These are phyloP conservation scores for Tribolium madens DNA, from an alignment of 1,140 invertebrate genomes.

Conservation along the genomic window DNA sequence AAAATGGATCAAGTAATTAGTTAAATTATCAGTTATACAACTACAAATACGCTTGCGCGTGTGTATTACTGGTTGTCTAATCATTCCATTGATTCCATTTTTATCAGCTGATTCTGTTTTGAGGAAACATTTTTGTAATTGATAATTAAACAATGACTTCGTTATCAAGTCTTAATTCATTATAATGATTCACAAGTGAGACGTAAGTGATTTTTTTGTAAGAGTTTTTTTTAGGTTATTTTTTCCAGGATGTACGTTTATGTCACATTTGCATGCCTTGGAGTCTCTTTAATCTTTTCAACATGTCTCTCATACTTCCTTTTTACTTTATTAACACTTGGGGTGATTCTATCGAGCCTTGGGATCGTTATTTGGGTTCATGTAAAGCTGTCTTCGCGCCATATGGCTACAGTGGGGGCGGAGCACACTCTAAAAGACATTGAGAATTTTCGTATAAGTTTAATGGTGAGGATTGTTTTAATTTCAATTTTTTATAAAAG, in stretches of 20 bases:
- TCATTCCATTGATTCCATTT: neutral
- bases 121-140: neutral
- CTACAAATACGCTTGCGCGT: neutral
- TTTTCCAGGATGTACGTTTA: slow-evolving; percentile 24
- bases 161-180: slow-evolving; percentile 3
- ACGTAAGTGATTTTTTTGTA: slow-evolving; percentile 9
- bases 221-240: neutral
- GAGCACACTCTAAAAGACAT: slow-evolving; percentile 67
- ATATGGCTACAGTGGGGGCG: slow-evolving; percentile 67
- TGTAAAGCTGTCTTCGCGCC: slow-evolving; percentile 68
- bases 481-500: neutral
- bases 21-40: neutral
- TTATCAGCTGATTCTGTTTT: slow-evolving; percentile 2
- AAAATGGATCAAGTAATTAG: neutral
- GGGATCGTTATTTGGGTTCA: slow-evolving; percentile 67
- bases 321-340: slow-evolving; percentile 61
- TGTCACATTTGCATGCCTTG: slow-evolving; percentile 6
- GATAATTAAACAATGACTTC: neutral
- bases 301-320: slow-evolving; percentile 50
- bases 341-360: slow-evolving; percentile 64
- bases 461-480: slow-evolving; percentile 65
- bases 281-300: slow-evolving; percentile 36
- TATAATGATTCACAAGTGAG: slow-evolving; percentile 26
- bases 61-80: neutral
- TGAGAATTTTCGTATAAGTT: slow-evolving; percentile 67